Base-by-base conservation (phyloP, 2,113 vertebrate genomes). In the Ailuropoda melanoleuca region DNA sequence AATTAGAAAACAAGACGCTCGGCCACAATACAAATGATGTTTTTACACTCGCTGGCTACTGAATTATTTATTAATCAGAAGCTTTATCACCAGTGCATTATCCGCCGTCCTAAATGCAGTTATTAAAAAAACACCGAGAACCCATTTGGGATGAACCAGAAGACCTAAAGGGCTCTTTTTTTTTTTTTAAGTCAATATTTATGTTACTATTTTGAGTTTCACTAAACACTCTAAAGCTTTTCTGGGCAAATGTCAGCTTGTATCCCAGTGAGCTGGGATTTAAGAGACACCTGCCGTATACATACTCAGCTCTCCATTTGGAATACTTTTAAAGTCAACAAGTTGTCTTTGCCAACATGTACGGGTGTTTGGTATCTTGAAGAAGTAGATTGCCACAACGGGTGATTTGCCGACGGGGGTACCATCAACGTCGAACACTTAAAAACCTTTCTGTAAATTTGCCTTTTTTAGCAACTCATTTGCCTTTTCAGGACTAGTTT, bases 61-160 rank as follows among this genome's bases (percentile, higher is more conserved):
- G 90, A 88, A 68, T 96, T 90, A 96, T 96, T 95, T 90, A 81
- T 93, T 72, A 81, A 85, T 84, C 50, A 94, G 94, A 62, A 70
- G 43, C 68, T 68, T 64, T n/a, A 58, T 78, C 75, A 15, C 31
- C 18, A 37, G 75, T 14, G 31, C 31, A 3, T 78, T 58, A 91
- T 37, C 85, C 13, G 4, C 8, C 34, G 18, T 37, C 50, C 66
- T 70, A 48, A 68, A 21, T 50, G 86, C 14, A 43, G 48, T 78
- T 92, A 53, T 46, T 43, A 43, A 58, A 23, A 70, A 88, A 93
- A 88, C 72, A n/a, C 50, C 0, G 46, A 90, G 88, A 94, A 86
- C 43, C 78, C 31, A 4, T 58, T 29, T 8, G 34, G 11, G 70
- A 62, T 19, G 53, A 39, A 18, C 68, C 39, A 62, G 74, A 60